Evolutionary conservation across 2,888 invertebrate species (phyloP), one percentile per base, ranked within the genome.

Genomic region (Laothoe populi): DNA sequence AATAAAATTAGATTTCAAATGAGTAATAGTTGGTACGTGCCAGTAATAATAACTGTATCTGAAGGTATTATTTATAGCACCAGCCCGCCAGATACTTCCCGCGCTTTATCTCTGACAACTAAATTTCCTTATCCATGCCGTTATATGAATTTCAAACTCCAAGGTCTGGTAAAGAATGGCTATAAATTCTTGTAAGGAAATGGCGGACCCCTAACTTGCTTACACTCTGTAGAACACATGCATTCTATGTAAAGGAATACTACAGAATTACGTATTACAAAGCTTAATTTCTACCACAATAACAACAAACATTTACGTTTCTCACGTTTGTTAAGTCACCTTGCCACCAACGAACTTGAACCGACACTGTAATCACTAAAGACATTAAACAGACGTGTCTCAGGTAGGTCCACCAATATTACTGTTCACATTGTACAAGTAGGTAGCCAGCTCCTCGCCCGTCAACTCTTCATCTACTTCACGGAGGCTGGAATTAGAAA

Each of bases 401-500:
- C 92, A 92, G 77, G 90, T 90, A 60, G 85, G 80, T 58, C 87
- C 89, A 4, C 86, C 87, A 44, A 89, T 88, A 57, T 86, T 83
- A 71, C 86, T 84, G 73, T 96, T 96, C 58, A 96, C 90, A 81
- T 95, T 94, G 61, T 95, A 95, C 95, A 96, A 95, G 81, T 95
- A 95, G 21, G 93, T 93, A 16, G 95, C 95, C 61, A 96, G 88
- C 78, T 96, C 96, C 59, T 94, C 93, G 8, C 95, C 95, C 10
- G 94, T 95, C 70, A 95, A 94, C 70, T 96, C 96, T 40, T 94
- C 95, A 72, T 95, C 96, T 66, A 95, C 87, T 79, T 96, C 96
- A 61, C 95, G 94, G n/a, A 96, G 91, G 75, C 96, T 96, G 63
- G 96, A 96, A 86, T 96, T 96, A 80, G 96, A 96, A 73, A 96